phyloP scores from a whole-genome alignment of 2,797 vertebrate species.

The Phalanger gymnotis region DNA sequence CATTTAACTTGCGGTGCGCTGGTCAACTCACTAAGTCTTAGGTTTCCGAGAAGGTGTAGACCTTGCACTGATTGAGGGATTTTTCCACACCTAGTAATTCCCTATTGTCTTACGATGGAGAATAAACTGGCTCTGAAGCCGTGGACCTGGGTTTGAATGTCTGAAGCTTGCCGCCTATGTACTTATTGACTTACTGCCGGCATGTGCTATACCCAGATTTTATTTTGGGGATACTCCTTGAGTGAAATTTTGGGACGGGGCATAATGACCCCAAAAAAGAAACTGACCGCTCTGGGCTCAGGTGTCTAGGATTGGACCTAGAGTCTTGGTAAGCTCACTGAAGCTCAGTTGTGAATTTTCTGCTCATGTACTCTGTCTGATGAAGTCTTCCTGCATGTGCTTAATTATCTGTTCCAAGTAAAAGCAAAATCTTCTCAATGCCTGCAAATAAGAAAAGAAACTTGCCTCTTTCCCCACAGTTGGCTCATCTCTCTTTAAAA shows the following conservation, averaged over 20 bases:
- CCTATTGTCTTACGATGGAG: not conserved
- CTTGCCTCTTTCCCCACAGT: slow-evolving; percentile 41
- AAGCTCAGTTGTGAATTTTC: slow-evolving; percentile 7
- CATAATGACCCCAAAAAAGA: not conserved
- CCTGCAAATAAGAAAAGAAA: not conserved
- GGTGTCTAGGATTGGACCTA: not conserved
- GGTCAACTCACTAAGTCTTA: not conserved
- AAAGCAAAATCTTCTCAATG: slow-evolving; percentile 37
- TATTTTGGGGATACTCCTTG: not conserved
- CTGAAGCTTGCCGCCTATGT: not conserved
- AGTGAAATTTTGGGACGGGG: not conserved
- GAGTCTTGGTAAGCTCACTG: not conserved
- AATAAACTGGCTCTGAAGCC: not conserved
- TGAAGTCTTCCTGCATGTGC: not conserved
- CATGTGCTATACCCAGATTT: not conserved
- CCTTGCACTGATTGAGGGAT: not conserved
- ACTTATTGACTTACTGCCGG: not conserved
- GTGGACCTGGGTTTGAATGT: not conserved
- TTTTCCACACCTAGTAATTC: not conserved
- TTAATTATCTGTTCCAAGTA: not conserved
- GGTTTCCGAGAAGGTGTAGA: not conserved
- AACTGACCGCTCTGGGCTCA: not conserved
- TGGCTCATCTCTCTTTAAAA: slow-evolving; percentile 13
- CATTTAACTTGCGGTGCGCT: not conserved
- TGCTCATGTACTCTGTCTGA: not conserved